Evolutionary conservation across 2,888 invertebrate species (phyloP), one percentile per base, ranked within the genome.

Genomic region (Elysia crispata): DNA sequence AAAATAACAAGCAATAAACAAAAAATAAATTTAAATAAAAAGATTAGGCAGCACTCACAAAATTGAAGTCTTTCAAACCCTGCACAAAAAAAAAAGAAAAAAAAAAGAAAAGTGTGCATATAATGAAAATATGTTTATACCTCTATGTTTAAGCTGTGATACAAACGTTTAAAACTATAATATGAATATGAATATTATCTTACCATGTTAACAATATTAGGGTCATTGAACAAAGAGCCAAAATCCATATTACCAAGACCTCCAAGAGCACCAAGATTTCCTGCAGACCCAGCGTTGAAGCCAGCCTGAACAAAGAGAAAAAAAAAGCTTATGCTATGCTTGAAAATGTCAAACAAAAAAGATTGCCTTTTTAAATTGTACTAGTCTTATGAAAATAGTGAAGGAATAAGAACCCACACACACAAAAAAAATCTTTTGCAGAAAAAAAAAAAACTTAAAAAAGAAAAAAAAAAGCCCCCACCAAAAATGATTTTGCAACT

Each of bases 161-260:
- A n/a, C n/a, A n/a, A n/a, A n/a, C n/a, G n/a, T n/a, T n/a, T n/a
- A n/a, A n/a, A n/a, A n/a, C n/a, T n/a, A n/a, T n/a, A n/a, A n/a
- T n/a, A n/a, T 11, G 41, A 41, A 6, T 11, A 11, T 3, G 41
- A 41, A 41, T 6, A 11, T 6, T 3, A 54, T 0, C 76, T 77
- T 84, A 91, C 93, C 95, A 97, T 96, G 87, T 95, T 95, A 91
- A 97, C 94, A 83, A 98, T 93, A 23, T 95, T 95, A 5, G 97
- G 97, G 92, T 97, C 97, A 88, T 94, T 95, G 79, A 97, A 93
- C 80, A 97, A 92, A 5, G 94, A 94, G 8, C 86, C 82, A 77
- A 92, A 85, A 83, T 92, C 90, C 78, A 90, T 62, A 41, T 80
- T 80, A 3, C 76, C 76, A 20, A 80, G 23, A 1, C 72, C 76